phyloP scores from a whole-genome alignment of 2,797 vertebrate genomes.

The Sebastes steindachneri region DNA sequence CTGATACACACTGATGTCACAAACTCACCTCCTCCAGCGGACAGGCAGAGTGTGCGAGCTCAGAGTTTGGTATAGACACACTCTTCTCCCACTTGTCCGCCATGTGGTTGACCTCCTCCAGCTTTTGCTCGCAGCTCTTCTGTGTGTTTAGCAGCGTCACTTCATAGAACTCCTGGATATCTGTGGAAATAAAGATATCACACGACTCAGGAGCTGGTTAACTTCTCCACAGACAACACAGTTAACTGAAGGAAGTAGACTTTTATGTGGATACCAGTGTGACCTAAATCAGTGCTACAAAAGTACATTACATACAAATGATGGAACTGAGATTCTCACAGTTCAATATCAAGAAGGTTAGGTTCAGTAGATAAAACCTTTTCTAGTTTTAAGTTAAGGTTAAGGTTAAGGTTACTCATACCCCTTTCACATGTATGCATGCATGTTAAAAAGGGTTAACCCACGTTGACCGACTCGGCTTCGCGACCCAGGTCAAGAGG shows the following conservation, averaged over 20 bases:
- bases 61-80: slow-evolving; percentile 60
- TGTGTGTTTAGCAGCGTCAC: slow-evolving; percentile 92
- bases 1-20: neutral
- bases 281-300: too few relatives aligned
- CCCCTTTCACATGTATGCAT: too few relatives aligned
- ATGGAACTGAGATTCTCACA: too few relatives aligned
- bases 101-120: slow-evolving; percentile 91
- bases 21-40: slow-evolving; percentile 85
- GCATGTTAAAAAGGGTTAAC: too few relatives aligned
- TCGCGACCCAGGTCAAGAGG: too few relatives aligned
- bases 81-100: slow-evolving; percentile 91
- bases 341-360: too few relatives aligned
- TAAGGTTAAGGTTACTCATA: too few relatives aligned
- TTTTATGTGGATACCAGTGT: too few relatives aligned
- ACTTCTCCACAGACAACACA: neutral
- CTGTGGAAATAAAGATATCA: slow-evolving; percentile 74
- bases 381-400: too few relatives aligned
- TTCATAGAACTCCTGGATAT: slow-evolving; percentile 98
- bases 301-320: too few relatives aligned
- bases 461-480: too few relatives aligned
- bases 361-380: too few relatives aligned
- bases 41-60: slow-evolving; percentile 70
- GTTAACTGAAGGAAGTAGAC: neutral
- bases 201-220: slow-evolving; percentile 2
- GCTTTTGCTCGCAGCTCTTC: slow-evolving; percentile 92